Evolutionary conservation across 2,888 invertebrate genomes (phyloP), one percentile per base, ranked within the genome.

Genomic region (Melipona beecheii): DNA sequence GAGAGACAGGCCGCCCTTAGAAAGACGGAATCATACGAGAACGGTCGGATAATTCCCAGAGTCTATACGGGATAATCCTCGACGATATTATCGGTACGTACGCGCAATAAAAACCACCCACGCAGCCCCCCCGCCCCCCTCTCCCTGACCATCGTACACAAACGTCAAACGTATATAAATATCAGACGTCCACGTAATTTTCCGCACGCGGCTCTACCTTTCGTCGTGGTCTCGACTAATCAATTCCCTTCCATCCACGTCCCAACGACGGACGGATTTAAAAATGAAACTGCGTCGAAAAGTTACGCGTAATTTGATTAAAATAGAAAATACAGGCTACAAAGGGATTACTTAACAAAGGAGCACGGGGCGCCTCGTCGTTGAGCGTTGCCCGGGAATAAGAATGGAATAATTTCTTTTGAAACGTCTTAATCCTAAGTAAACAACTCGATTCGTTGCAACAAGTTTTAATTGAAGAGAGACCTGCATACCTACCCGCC

Each of bases 41-140:
- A 62, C 54, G 62, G 81, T 31, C 73, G 82, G 69, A 81, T 87
- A 78, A 78, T 80, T 76, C 78, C 56, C 64, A 71, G 64, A 80
- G 78, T 78, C 78, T 78, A 86, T 81, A 81, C 79, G 75, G 78
- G 78, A 82, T 86, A 84, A 87, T 84, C 86, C 78, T 80, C 71
- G 74, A 24, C 64, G 75, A 74, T 84, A 71, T 78, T 75, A 87
- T 86, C 87, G 73, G 78, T 70, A 77, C 77, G 86, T 80, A 50
- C 70, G 60, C 43, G 69, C 31, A 64, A 73, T 82, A 75, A 85
- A 78, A 82, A 76, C 66, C 68, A 66, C 68, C 56, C 56, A 74
- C 69, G 81, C 64, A 71, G 81, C 78, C 72, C n/a, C n/a, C n/a
- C n/a, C n/a, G n/a, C n/a, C n/a, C n/a, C n/a, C n/a, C n/a, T n/a